Evolutionary conservation across 2,888 invertebrate species (phyloP).

Genomic region (Tortrix viridana): DNA sequence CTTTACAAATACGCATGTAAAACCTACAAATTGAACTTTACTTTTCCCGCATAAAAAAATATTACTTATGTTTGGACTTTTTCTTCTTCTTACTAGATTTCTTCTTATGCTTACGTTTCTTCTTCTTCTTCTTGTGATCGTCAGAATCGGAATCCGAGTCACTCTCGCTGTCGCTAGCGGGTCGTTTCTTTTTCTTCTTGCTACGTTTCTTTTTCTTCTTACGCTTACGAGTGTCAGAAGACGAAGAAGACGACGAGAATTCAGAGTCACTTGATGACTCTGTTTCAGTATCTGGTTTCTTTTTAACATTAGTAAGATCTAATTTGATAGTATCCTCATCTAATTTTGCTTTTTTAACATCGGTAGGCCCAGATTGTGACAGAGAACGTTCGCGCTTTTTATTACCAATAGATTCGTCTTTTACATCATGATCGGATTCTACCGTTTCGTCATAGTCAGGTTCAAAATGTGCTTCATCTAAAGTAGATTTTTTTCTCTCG

Average conservation of each 20-base stretch:
- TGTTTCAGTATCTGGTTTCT: constrained; percentile 74
- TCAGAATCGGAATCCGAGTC: constrained; percentile 88
- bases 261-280: constrained; percentile 76
- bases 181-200: constrained; percentile 85
- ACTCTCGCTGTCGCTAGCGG: constrained; percentile 86
- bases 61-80: constrained; percentile 84
- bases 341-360: constrained; percentile 66
- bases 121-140: constrained; percentile 87
- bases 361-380: constrained; percentile 56
- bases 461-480: constrained; percentile 90
- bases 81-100: constrained; percentile 89
- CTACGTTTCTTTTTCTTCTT: constrained; percentile 87
- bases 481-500: constrained; percentile 86
- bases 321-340: constrained; percentile 76
- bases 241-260: constrained; percentile 79
- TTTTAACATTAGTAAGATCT: constrained; percentile 78
- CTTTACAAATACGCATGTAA: constrained; percentile 15
- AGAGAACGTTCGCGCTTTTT: constrained; percentile 71
- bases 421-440: constrained; percentile 86
- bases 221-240: constrained; percentile 82
- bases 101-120: constrained; percentile 88
- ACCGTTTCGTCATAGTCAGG: constrained; percentile 88
- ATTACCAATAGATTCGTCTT: constrained; percentile 68
- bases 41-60: constrained; percentile 18
- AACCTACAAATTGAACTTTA: constrained; percentile 4